A percentile compares a stretch with the other conserved stretches of the same genome.
Conservation (phyloP, 2,888 invertebrate species). For the Clistopyga incitator region DNA sequence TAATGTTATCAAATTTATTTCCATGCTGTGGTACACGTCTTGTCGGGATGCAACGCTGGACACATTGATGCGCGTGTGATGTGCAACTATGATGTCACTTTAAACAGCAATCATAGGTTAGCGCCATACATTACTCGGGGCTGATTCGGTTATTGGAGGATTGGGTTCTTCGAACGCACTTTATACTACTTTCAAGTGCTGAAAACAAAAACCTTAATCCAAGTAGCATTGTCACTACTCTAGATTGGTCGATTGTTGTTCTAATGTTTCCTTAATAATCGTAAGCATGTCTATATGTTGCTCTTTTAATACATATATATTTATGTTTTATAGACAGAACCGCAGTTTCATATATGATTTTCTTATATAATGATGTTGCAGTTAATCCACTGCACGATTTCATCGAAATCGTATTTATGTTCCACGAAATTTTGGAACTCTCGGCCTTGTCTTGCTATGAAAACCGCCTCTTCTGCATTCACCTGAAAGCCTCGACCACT, state of each 20-base stretch:
- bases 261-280: constrained; percentile 59
- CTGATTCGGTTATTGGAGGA: constrained; percentile 79
- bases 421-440: constrained; percentile 43
- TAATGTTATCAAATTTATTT: constrained; percentile 82
- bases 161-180: constrained; percentile 51
- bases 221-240: constrained; percentile 70
- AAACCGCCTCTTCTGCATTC: constrained; percentile 4
- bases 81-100: constrained; percentile 82
- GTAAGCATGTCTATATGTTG: constrained; percentile 61
- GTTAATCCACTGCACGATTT: constrained; percentile 39
- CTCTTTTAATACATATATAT: constrained; percentile 29
- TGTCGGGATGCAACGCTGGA: constrained; percentile 82
- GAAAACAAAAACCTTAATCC: constrained; percentile 43
- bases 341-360: constrained; percentile 48
- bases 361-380: constrained; percentile 33
- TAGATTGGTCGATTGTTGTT: constrained; percentile 63
- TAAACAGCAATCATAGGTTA: constrained; percentile 84
- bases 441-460: constrained; percentile 24
- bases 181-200: constrained; percentile 13
- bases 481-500: background rate
- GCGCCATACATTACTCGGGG: constrained; percentile 81
- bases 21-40: constrained; percentile 83
- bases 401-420: constrained; percentile 45
- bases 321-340: constrained; percentile 54
- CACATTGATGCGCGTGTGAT: constrained; percentile 81